phyloP scores from a whole-genome alignment of 2,113 vertebrate species.

The Microcebus tavaratra region DNA sequence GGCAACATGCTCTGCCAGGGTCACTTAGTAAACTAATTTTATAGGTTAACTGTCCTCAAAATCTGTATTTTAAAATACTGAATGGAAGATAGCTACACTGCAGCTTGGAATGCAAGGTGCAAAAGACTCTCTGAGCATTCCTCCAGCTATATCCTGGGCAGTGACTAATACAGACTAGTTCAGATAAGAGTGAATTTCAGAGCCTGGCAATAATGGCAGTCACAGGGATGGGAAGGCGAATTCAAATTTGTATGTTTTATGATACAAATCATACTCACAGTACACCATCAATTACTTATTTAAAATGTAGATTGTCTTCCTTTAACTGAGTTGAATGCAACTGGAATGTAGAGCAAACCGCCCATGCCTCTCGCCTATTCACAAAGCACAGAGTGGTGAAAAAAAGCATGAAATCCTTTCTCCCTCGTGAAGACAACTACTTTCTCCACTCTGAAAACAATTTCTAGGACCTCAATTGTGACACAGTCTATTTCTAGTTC shows the following conservation, averaged over 20 bases:
- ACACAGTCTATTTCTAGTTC: not conserved
- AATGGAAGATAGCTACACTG: not conserved
- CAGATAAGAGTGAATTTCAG: not conserved
- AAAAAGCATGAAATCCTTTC: not conserved
- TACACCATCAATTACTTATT: not conserved
- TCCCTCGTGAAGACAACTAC: not conserved
- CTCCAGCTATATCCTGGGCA: not conserved
- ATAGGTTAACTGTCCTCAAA: not conserved
- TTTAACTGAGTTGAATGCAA: not conserved
- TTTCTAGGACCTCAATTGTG: not conserved
- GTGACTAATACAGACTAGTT: not conserved
- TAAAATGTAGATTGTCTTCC: not conserved
- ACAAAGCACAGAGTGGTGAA: not conserved
- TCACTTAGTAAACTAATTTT: not conserved
- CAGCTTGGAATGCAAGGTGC: not conserved
- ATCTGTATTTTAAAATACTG: not conserved
- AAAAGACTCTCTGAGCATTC: not conserved
- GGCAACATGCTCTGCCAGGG: not conserved
- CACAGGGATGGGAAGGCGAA: not conserved
- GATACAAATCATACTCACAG: not conserved
- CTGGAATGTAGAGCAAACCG: not conserved
- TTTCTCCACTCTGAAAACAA: not conserved
- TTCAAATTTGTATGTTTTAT: not conserved
- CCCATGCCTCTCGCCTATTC: accelerated
- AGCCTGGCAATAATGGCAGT: not conserved